Evolutionary conservation across 2,113 vertebrate genomes (phyloP), one percentile per base, ranked within the genome.

Genomic region (Hemibagrus wyckioides): DNA sequence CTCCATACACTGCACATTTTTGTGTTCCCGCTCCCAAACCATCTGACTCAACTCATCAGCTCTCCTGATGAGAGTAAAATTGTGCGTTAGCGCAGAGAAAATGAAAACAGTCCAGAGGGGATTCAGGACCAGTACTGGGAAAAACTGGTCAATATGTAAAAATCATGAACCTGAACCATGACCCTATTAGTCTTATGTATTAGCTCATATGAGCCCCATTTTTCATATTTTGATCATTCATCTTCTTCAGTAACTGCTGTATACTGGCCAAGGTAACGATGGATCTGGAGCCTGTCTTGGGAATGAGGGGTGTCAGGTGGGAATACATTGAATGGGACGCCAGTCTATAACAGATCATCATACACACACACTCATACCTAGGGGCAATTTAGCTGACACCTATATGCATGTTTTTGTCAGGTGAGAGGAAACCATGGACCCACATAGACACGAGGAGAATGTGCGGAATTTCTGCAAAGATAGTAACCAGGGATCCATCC

Each of bases 1-100:
- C 63, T 83, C n/a, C 61, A 52, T 83, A 44, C 54, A 13, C 33
- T 69, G 41, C 61, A 36, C 33, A 71, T 84, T 73, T 84, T 52
- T 52, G 1, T 73, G 30, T 36, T 2, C 56, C 54, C 28, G 33
- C 79, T 59, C 54, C 30, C 65, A 84, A 39, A 52, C 44, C 65
- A 52, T 56, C 48, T 71, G 48, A 71, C 82, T 36, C 19, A 83
- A 19, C 63, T 67, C 39, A 50, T 54, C 82, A 83, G 41, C 15
- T 63, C 15, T 83, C 39, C 8, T 63, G 39, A 30, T 83, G 57
- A 50, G 81, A 15, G 36, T 65, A 67, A 83, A 83, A 65, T 82
- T 82, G 81, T 63, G 19, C 6, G 15, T 80, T 67, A 21, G 82
- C 21, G 44, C 1, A 67, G 3, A 81, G 54, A 41, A 59, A 81